Percentiles rank a stretch among this genome's conserved stretches.
These are phyloP conservation scores for Conopomorpha cramerella DNA, from an alignment of 1,140 invertebrate species.

Conservation along the genomic window DNA sequence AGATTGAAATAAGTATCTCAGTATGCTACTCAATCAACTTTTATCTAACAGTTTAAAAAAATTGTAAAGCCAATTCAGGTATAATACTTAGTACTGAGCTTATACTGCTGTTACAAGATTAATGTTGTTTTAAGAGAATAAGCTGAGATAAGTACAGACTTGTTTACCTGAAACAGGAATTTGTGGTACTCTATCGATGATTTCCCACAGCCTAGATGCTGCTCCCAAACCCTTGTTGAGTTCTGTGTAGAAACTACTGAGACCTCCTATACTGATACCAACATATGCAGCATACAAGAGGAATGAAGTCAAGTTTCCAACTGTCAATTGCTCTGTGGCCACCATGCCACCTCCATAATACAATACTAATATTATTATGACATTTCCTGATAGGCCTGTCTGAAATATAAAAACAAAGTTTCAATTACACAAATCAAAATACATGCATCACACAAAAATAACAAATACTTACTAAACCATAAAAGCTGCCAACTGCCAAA, in stretches of 20 bases:
- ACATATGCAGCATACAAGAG: conserved; percentile 92
- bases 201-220: conserved; percentile 84
- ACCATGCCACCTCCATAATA: conserved; percentile 94
- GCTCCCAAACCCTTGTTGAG: conserved; percentile 93
- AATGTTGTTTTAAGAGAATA: conserved; percentile 1
- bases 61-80: no score
- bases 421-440: background rate
- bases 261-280: conserved; percentile 83
- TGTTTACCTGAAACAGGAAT: conserved; percentile 71
- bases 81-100: no score
- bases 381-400: conserved; percentile 92
- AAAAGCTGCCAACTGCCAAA: conserved; percentile 86
- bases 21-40: no score
- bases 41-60: no score
- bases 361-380: conserved; percentile 88
- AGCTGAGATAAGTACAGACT: conserved; percentile 16
- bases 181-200: conserved; percentile 79
- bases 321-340: conserved; percentile 76
- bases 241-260: conserved; percentile 91
- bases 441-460: conserved; percentile 1
- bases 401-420: conserved; percentile 25
- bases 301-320: conserved; percentile 91
- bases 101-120: no score
- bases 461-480: conserved; percentile 76
- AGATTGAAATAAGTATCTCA: no score